phyloP scores from a whole-genome alignment of 2,888 invertebrate genomes.

The Theristus sp. region DNA sequence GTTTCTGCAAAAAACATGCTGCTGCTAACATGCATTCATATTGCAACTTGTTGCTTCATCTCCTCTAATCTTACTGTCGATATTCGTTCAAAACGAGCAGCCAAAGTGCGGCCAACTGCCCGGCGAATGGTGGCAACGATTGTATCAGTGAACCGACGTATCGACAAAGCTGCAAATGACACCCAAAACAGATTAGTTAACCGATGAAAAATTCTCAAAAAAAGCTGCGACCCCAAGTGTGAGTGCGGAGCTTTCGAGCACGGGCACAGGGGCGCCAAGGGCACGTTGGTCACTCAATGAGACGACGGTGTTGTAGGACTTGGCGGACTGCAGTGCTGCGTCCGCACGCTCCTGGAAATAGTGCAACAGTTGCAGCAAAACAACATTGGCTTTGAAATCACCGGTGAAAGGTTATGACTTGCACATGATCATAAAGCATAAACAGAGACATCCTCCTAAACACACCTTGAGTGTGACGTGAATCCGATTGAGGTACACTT shows the following conservation, averaged over 20 bases:
- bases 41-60: too few relatives aligned
- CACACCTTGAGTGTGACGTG: neutral
- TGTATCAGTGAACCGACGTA: conserved; percentile 19
- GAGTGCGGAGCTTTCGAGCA: conserved; percentile 12
- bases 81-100: conserved; percentile 22
- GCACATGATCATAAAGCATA: too few relatives aligned
- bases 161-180: conserved; percentile 17
- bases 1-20: too few relatives aligned
- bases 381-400: too few relatives aligned
- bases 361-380: too few relatives aligned
- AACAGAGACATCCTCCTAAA: too few relatives aligned
- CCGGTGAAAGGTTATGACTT: too few relatives aligned
- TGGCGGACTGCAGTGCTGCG: neutral
- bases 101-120: conserved; percentile 25
- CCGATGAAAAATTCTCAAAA: neutral
- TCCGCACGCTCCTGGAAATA: neutral
- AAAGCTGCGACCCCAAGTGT: conserved; percentile 6
- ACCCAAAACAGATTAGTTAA: conserved; percentile 3
- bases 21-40: too few relatives aligned
- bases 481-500: neutral
- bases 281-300: neutral
- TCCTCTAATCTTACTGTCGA: conserved; percentile 14
- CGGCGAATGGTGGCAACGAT: conserved; percentile 24
- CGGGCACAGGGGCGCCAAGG: conserved; percentile 7
- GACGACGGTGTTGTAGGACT: neutral